A percentile compares a stretch with the other conserved stretches of the same genome.
These are phyloP conservation scores for Geodia barretti DNA, from an alignment of 37 sponge, comb jelly and placozoan genomes.

Conservation along the genomic window DNA sequence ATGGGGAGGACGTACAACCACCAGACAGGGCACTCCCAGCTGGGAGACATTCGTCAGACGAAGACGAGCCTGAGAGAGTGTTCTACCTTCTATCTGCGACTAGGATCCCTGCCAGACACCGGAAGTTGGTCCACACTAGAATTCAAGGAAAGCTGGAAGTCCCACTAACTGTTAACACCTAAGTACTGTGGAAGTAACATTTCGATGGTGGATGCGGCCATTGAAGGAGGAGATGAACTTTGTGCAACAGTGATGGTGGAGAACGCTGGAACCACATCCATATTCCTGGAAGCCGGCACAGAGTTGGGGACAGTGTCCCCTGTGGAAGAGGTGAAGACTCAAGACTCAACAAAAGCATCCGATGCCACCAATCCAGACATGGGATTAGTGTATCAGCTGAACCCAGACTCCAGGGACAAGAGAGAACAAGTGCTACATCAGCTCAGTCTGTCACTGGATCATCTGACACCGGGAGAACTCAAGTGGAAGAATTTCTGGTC, in stretches of 20 bases:
- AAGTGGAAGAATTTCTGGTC: conserved; percentile 12
- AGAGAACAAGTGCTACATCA: too few species aligned
- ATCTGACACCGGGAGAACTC: neutral
- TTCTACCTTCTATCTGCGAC: conserved; percentile 1
- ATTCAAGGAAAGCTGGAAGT: neutral
- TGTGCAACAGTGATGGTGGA: neutral
- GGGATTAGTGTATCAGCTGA: too few species aligned
- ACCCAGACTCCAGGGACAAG: too few species aligned
- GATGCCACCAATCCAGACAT: too few species aligned
- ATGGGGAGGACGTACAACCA: too few species aligned
- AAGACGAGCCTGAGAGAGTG: neutral
- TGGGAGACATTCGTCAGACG: too few species aligned
- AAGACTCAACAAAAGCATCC: too few species aligned
- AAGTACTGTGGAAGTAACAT: neutral
- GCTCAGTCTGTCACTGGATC: too few species aligned
- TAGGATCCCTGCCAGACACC: neutral
- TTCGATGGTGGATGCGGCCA: conserved; percentile 1
- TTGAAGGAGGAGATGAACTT: neutral
- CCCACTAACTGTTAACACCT: conserved; percentile 13
- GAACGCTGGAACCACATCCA: neutral
- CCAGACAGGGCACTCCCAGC: too few species aligned
- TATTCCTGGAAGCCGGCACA: neutral
- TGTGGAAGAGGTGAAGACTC: neutral
- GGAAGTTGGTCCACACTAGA: neutral
- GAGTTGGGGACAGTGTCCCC: neutral